Evolutionary conservation across 2,888 invertebrate species (phyloP).

Genomic region (Lithophane socia): DNA sequence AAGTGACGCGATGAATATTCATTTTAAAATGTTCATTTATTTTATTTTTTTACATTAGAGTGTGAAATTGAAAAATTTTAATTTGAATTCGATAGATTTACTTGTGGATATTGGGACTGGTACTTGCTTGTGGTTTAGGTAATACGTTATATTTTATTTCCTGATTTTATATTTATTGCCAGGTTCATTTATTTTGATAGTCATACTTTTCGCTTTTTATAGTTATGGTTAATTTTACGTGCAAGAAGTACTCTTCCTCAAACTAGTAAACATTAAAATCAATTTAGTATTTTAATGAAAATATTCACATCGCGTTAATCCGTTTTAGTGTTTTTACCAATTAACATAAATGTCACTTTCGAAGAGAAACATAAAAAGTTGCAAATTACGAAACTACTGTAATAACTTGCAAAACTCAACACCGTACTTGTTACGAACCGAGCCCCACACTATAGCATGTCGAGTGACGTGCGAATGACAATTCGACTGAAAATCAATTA

Average conservation of each 20-base stretch:
- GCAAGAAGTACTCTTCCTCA: neutral
- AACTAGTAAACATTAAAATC: neutral
- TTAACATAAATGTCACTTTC: neutral
- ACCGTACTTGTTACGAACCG: neutral
- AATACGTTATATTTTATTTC: neutral
- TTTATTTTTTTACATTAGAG: conserved; percentile 23
- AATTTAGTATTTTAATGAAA: neutral
- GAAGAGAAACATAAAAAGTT: conserved; percentile 7
- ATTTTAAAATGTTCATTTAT: conserved; percentile 43
- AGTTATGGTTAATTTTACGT: neutral
- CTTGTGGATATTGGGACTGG: neutral
- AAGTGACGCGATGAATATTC: conserved; percentile 51
- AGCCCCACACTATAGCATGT: neutral
- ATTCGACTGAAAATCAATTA: conserved; percentile 22
- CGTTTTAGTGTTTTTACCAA: neutral
- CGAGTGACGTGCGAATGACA: neutral
- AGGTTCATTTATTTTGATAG: neutral
- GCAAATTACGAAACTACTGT: neutral
- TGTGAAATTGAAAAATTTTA: conserved; percentile 40
- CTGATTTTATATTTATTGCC: neutral
- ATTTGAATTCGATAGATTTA: neutral
- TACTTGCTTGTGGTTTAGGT: no score
- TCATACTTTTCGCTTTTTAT: neutral
- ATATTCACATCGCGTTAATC: no score
- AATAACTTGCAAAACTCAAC: conserved; percentile 12